Base-by-base conservation (phyloP, 2,113 vertebrate genomes). In the Semnornis frantzii region DNA sequence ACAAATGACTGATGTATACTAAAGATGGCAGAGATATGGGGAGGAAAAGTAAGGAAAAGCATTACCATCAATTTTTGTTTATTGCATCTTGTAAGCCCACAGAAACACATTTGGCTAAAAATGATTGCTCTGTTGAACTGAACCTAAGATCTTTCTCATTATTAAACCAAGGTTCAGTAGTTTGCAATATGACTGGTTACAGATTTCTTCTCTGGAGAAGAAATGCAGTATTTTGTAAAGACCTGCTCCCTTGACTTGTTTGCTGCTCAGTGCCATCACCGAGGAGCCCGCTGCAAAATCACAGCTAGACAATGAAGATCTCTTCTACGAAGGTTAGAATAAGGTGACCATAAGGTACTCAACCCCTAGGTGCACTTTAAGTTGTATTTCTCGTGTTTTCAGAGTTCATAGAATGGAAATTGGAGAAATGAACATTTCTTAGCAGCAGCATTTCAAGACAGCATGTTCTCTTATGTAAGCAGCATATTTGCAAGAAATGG, bases 401-500 rank as follows among this genome's bases (percentile, higher is more conserved):
- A 31, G 33, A 60, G 33, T 34, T 48, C 73, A 18, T 33, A 76
- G 69, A 85, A 86, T 65, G 39, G 66, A 58, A 93, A 65, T 71
- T 52, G 25, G 74, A 91, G 77, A 83, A 95, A 87, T 78, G 19
- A 74, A 28, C 65, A 30, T 77, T 95, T 91, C 88, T 81, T 89
- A 82, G 82, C 63, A 83, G 71, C 39, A 65, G 62, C 68, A 55
- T 83, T 91, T 88, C 24, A 94, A 92, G 87, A 87, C 87, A 59
- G 55, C 76, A 3, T 95, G 87, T 96, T 96, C 91, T 90, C 65
- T 89, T 83, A 85, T 90, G 81, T 72, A 92, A 94, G 86, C 68
- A 92, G 72, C 64, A 15, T 94, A 86, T 93, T 96, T 97, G 76
- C 93, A 89, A 65, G 89, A 87, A 95, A 97, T 89, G 16, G 84